phyloP scores from a whole-genome alignment of 1,140 invertebrate species.

The Achroia grisella region DNA sequence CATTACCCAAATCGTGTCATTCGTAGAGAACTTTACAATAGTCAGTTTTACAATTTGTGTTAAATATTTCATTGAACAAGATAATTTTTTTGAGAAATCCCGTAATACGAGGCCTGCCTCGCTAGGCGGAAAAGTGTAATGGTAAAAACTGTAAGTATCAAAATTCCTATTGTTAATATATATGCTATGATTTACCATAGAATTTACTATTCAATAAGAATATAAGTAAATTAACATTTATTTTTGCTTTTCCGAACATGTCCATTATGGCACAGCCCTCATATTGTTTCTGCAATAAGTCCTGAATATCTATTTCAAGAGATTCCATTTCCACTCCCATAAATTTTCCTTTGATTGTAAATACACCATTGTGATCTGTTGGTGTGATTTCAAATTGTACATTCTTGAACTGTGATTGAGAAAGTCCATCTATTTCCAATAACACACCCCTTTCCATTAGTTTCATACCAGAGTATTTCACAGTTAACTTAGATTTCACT shows the following conservation, averaged over 20 bases:
- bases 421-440: slow-evolving; percentile 82
- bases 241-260: slow-evolving; percentile 85
- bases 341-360: slow-evolving; percentile 84
- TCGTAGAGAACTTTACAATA: no score
- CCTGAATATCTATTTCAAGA: slow-evolving; percentile 84
- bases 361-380: slow-evolving; percentile 80
- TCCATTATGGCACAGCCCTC: slow-evolving; percentile 86
- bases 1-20: no score
- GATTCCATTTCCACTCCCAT: slow-evolving; percentile 88
- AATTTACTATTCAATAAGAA: slow-evolving; percentile 87
- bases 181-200: slow-evolving; percentile 75
- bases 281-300: slow-evolving; percentile 85
- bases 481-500: slow-evolving; percentile 76
- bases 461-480: slow-evolving; percentile 83
- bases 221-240: slow-evolving; percentile 86
- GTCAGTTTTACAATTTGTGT: no score
- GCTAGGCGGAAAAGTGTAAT: background rate
- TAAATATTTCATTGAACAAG: no score
- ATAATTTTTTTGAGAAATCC: no score
- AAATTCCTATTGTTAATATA: no score
- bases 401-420: slow-evolving; percentile 82
- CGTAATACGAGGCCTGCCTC: background rate
- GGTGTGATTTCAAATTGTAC: slow-evolving; percentile 85
- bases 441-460: slow-evolving; percentile 85
- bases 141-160: no score